Conservation (phyloP, 2,797 vertebrate species). For the Uromys caudimaculatus region DNA sequence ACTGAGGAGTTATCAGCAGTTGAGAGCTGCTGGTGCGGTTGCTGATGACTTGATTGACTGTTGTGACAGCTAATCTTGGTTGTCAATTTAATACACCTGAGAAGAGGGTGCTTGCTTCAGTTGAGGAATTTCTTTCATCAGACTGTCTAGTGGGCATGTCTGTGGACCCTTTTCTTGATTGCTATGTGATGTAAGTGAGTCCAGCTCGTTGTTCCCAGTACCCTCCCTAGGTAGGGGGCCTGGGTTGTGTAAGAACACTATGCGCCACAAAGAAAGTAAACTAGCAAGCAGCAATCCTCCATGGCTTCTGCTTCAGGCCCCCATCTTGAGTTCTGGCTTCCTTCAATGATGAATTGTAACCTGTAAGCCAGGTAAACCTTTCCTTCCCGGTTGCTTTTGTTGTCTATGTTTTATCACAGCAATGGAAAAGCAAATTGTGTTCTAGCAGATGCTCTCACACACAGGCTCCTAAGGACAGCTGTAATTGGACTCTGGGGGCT, state of each 20-base stretch:
- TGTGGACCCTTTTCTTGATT: neutral
- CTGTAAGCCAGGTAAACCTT: neutral
- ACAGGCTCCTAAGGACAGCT: neutral
- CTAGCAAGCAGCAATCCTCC: neutral
- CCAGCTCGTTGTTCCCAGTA: neutral
- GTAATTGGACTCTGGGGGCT: neutral
- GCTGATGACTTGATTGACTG: neutral
- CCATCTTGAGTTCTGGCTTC: neutral
- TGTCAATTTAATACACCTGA: neutral
- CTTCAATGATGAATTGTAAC: neutral
- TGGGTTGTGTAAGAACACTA: neutral
- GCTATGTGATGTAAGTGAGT: neutral
- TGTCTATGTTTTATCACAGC: neutral
- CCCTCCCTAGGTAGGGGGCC: no score
- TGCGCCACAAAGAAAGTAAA: neutral
- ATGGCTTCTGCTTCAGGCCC: neutral
- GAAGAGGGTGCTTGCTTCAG: neutral
- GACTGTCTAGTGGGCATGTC: neutral
- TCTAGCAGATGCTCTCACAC: no score
- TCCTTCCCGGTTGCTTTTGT: neutral
- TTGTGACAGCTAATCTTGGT: neutral
- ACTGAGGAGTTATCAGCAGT: neutral
- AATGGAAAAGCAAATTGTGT: neutral
- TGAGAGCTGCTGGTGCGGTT: neutral
- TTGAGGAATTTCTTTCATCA: neutral